A percentile compares a stretch with the other conserved stretches of the same genome.
phyloP scores from a whole-genome alignment of 2,888 invertebrate species.

The Encarsia formosa region DNA sequence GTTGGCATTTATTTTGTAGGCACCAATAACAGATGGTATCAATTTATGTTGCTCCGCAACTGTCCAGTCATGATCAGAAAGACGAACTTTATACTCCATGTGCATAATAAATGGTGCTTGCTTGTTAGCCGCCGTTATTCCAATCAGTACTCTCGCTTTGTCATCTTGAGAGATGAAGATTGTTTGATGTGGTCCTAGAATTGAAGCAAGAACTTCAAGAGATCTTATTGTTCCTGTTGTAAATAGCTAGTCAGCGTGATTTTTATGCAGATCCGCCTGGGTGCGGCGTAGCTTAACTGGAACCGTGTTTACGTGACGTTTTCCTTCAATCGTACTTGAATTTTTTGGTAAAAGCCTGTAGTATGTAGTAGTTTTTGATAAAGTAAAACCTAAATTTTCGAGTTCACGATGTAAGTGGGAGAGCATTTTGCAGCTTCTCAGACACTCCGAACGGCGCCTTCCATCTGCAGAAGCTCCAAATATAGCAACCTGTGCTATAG shows the following conservation, averaged over 20 bases:
- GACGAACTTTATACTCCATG: neutral
- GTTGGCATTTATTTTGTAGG: too few species aligned
- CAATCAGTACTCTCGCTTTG: neutral
- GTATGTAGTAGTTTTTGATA: too few species aligned
- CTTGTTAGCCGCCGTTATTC: neutral
- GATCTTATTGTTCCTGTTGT: neutral
- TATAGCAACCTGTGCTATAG: too few species aligned
- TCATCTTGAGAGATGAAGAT: neutral
- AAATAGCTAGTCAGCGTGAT: neutral
- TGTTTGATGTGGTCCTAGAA: neutral
- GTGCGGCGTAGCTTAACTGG: neutral
- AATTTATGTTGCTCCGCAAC: neutral
- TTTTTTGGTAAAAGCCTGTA: neutral
- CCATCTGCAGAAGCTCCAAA: too few species aligned
- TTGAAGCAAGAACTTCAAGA: neutral
- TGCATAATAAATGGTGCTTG: neutral
- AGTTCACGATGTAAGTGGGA: too few species aligned
- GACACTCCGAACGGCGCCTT: too few species aligned
- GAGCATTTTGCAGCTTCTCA: too few species aligned
- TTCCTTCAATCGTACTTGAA: too few species aligned
- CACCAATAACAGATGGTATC: neutral
- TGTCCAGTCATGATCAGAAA: neutral
- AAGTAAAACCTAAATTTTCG: too few species aligned
- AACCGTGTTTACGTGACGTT: too few species aligned
- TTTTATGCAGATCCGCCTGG: neutral